A percentile compares a stretch with the other conserved stretches of the same genome.
These are phyloP conservation scores for Amphimedon queenslandica DNA, from an alignment of 37 sponge, comb jelly and placozoan genomes.

Conservation along the genomic window DNA sequence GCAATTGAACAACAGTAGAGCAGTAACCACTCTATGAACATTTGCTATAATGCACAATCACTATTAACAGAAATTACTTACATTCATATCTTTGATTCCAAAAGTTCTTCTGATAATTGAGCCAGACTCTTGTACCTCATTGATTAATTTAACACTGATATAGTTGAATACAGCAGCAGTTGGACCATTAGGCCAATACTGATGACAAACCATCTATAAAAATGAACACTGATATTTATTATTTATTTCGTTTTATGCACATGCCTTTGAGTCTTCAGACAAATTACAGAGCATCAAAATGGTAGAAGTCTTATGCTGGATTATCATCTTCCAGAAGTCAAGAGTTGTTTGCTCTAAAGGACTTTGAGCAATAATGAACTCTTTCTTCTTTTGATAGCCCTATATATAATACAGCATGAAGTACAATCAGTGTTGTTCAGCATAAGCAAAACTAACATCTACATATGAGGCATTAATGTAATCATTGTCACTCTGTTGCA, in stretches of 20 bases:
- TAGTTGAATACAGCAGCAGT: background rate
- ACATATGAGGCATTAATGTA: conserved; percentile 48
- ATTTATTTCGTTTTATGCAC: no score
- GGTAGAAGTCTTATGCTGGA: conserved; percentile 27
- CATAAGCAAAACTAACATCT: conserved; percentile 28
- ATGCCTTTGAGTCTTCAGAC: conserved; percentile 9
- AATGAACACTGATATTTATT: no score
- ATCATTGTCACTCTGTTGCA: background rate
- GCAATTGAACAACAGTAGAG: conserved; percentile 1
- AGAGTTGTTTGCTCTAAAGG: conserved; percentile 25
- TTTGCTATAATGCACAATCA: background rate
- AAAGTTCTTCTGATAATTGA: background rate
- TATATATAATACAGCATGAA: background rate
- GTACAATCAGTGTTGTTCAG: no score
- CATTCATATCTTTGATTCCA: conserved; percentile 10
- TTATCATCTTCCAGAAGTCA: conserved; percentile 61
- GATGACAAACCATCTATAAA: conserved; percentile 17
- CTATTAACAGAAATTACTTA: background rate
- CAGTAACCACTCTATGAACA: background rate
- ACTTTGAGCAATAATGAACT: conserved; percentile 45
- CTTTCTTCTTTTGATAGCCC: conserved; percentile 54
- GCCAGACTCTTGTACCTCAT: background rate
- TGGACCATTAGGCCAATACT: conserved; percentile 25
- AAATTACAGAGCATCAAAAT: conserved; percentile 44
- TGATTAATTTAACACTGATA: conserved; percentile 8